phyloP scores from a whole-genome alignment of 2,888 invertebrate genomes.

The Stenoptilia bipunctidactyla region DNA sequence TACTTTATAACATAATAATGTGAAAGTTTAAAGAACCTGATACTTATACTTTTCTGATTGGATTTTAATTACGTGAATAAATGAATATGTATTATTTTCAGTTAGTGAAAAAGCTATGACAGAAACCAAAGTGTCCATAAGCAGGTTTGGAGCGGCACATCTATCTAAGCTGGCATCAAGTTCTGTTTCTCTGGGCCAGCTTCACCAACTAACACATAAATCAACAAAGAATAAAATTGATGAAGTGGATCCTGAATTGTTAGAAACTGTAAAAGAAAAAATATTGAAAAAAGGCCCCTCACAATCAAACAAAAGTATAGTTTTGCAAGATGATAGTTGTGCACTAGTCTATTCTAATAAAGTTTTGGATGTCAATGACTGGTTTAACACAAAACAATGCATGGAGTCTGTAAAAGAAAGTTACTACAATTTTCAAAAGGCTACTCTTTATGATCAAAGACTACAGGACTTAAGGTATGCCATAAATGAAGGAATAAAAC shows the following conservation, averaged over 20 bases:
- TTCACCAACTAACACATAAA: conserved; percentile 66
- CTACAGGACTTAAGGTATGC: conserved; percentile 57
- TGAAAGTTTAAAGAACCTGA: no score
- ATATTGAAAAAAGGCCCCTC: conserved; percentile 33
- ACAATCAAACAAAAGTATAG: conserved; percentile 20
- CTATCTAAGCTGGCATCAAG: conserved; percentile 75
- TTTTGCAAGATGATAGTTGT: conserved; percentile 54
- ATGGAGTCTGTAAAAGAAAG: conserved; percentile 56
- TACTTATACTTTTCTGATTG: no score
- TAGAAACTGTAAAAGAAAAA: conserved; percentile 52
- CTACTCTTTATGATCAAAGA: conserved; percentile 56
- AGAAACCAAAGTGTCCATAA: conserved; percentile 77
- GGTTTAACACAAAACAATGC: conserved; percentile 41
- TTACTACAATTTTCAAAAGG: conserved; percentile 60
- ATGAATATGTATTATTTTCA: conserved; percentile 25
- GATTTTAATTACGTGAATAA: no score
- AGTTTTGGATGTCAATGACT: conserved; percentile 38
- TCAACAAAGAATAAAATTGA: conserved; percentile 27
- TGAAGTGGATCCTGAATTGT: conserved; percentile 51
- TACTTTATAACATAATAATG: no score
- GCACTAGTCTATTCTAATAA: conserved; percentile 51
- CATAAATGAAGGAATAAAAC: conserved; percentile 57
- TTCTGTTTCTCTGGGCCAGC: conserved; percentile 67
- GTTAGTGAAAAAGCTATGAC: conserved; percentile 75
- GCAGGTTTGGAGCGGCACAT: conserved; percentile 76